Evolutionary conservation across 1,140 invertebrate species (phyloP), one percentile per base, ranked within the genome.

Genomic region (Sitodiplosis mosellana): DNA sequence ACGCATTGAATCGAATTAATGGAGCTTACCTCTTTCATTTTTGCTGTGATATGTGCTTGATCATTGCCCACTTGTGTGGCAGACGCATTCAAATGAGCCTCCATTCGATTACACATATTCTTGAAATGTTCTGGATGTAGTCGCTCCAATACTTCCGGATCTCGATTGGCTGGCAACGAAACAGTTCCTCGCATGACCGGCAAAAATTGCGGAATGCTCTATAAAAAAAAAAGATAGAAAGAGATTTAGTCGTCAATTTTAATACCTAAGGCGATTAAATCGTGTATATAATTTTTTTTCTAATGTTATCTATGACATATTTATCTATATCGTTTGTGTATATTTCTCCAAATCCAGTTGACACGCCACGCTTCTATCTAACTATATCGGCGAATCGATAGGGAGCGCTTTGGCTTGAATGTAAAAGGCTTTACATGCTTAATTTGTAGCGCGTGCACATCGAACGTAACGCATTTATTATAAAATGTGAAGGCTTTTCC

Each of bases 121-220:
- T 58, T 44, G 8, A 63, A 37, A 51, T 61, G 58, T 51, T 68
- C 66, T 6, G 76, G 71, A 55, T 82, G 76, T 4, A 87, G 65
- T 60, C 89, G 77, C 65, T 93, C 89, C 6, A 92, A 65, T 6
- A 91, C 76, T 63, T 94, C 90, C 0, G 82, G 78, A 66, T 94
- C 90, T 43, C 85, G 70, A 1, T 82, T 80, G 22, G 83, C 84
- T 0, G 88, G 86, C 41, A 90, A 67, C 51, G 87, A 89, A 2
- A 93, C 63, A 0, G 88, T 88, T 8, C 86, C 87, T 38, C 87
- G 64, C 76, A 96, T 87, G 19, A 95, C 90, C 1, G 91, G 91
- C 45, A 92, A 66, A 63, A 96, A 94, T 64, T 87, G 85, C 10
- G 90, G 89, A 53, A 94, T 88, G 53, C 71, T 80, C 66, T 83